phyloP scores from a whole-genome alignment of 1,140 invertebrate genomes.

The Bombyx mori region ASM3026992v2 NC_085129.1:9735001-9735500 shows the following conservation, averaged over 20 bases:
- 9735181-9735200: too few relatives aligned
- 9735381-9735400: slow-evolving; percentile 8
- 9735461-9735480: slow-evolving; percentile 1
- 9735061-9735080: too few relatives aligned
- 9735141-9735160: too few relatives aligned
- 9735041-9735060: too few relatives aligned
- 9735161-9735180: too few relatives aligned
- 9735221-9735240: slow-evolving; percentile 14
- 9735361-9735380: slow-evolving; percentile 7
- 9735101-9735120: too few relatives aligned
- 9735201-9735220: not conserved
- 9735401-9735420: slow-evolving; percentile 16
- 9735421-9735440: slow-evolving; percentile 16
- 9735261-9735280: slow-evolving; percentile 18
- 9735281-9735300: slow-evolving; percentile 24
- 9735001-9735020: too few relatives aligned
- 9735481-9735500: not conserved
- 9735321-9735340: not conserved
- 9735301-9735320: slow-evolving; percentile 17
- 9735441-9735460: slow-evolving; percentile 10
- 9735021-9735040: too few relatives aligned
- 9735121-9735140: too few relatives aligned
- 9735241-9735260: slow-evolving; percentile 19
- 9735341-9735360: slow-evolving; percentile 3
- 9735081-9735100: too few relatives aligned